Evolutionary conservation across 2,888 invertebrate species (phyloP), one percentile per base, ranked within the genome.

Genomic region (Gisinianus flammeolus): DNA sequence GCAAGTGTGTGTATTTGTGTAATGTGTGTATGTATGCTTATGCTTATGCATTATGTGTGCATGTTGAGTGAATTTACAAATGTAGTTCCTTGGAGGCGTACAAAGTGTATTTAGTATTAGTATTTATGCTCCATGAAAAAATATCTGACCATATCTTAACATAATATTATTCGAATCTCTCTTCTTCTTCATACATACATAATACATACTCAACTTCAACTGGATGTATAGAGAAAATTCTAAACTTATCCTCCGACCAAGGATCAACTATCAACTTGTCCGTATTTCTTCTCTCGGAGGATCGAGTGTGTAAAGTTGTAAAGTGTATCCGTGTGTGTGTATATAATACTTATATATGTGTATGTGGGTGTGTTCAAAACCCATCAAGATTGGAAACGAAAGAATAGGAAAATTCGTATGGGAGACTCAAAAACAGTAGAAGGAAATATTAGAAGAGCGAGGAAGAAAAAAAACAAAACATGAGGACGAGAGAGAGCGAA

Each of bases 321-420:
- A 26, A 62, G 62, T 62, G 28, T 22, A 24, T 19, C 22, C 2
- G 22, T 62, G 5, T 54, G n/a, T 54, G 16, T 22, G 4, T 62
- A 62, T 22, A 22, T 8, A 10, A 19, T 24, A 19, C 26, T 26
- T 62, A 22, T 22, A 22, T 62, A 33, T 35, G n/a, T 5, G 28
- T 10, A 30, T 73, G 62, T 73, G 73, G 56, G 73, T 56, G 73
- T 73, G 62, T 72, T 56, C 58, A 58, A 44, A 54, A 24, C 70
- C n/a, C 54, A 26, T 26, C 12, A 54, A 70, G 44, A 22, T 58
- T 30, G 31, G 22, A 66, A 33, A 35, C 19, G 12, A 33, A 31
- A 35, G 35, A 67, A 67, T 67, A 35, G 73, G 19, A 62, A 62
- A 73, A 62, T 73, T 33, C 62, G 22, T 72, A 22, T 72, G 62